Conservation (phyloP, 2,113 vertebrate genomes). For the Oryzias celebensis region DNA sequence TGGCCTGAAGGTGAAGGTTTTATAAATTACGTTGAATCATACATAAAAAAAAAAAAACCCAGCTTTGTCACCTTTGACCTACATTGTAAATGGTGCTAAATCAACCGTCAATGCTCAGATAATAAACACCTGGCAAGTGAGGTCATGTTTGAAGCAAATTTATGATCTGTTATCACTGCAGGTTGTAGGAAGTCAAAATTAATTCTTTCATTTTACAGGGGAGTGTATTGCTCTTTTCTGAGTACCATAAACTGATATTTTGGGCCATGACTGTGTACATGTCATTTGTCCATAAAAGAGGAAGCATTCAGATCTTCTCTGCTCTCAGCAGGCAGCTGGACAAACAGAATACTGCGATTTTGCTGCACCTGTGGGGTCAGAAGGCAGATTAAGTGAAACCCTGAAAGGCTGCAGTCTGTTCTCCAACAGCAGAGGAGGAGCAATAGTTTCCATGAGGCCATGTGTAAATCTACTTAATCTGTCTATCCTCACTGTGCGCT, state of each 20-base stretch:
- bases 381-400: background rate
- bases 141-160: too few relatives aligned
- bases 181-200: too few relatives aligned
- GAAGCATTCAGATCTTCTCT: too few relatives aligned
- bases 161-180: too few relatives aligned
- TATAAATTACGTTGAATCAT: background rate
- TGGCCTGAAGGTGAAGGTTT: background rate
- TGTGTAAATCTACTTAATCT: constrained; percentile 6
- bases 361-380: background rate
- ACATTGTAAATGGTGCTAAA: background rate
- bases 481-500: background rate
- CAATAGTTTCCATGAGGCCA: background rate
- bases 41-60: background rate
- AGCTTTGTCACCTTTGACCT: background rate
- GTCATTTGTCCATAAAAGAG: too few relatives aligned
- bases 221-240: too few relatives aligned
- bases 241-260: too few relatives aligned
- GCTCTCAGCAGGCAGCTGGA: too few relatives aligned
- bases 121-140: too few relatives aligned
- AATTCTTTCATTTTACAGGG: too few relatives aligned
- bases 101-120: too few relatives aligned
- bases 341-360: background rate
- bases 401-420: background rate
- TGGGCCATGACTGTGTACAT: too few relatives aligned
- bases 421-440: background rate